Percentiles rank a stretch among this genome's conserved stretches.
Evolutionary conservation across 1,140 invertebrate genomes (phyloP).

Genomic region (Zaprionus taronus): DNA sequence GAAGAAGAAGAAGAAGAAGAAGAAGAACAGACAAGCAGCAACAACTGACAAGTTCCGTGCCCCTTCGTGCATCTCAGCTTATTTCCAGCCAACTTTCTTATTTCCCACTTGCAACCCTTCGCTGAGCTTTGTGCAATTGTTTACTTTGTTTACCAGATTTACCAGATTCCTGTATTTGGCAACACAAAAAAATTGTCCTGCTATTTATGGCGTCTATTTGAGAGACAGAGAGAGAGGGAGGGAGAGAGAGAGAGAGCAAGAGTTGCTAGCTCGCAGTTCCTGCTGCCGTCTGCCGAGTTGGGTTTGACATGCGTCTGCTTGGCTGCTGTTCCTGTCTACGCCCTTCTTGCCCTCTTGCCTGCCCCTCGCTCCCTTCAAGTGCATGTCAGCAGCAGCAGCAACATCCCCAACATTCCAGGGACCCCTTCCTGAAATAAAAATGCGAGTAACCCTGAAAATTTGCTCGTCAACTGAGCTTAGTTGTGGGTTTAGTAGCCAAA

Average conservation of each 20-base stretch:
- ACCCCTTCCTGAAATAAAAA: slow-evolving; percentile 19
- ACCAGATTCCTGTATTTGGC: slow-evolving; percentile 48
- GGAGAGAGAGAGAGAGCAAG: neutral
- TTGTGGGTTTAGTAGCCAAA: slow-evolving; percentile 41
- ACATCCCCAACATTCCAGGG: neutral
- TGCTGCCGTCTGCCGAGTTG: slow-evolving; percentile 13
- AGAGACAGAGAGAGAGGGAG: neutral
- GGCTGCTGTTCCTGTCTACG: neutral
- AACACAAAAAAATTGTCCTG: slow-evolving; percentile 34
- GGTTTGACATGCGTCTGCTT: slow-evolving; percentile 42
- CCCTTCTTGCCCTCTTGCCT: neutral
- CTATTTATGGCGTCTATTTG: slow-evolving; percentile 28
- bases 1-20: neutral
- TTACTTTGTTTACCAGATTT: slow-evolving; percentile 56
- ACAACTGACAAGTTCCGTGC: slow-evolving; percentile 45
- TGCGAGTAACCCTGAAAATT: slow-evolving; percentile 49
- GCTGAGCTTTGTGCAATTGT: slow-evolving; percentile 33
- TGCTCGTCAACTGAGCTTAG: slow-evolving; percentile 49
- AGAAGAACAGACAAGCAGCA: slow-evolving; percentile 20
- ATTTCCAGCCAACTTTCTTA: slow-evolving; percentile 14
- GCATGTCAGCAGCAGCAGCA: slow-evolving; percentile 36
- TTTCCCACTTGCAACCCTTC: slow-evolving; percentile 23
- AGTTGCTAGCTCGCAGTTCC: slow-evolving; percentile 10
- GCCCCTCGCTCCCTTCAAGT: slow-evolving; percentile 31
- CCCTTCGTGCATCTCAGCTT: slow-evolving; percentile 7